Evolutionary conservation across 2,797 vertebrate genomes (phyloP).

Genomic region (Crypturellus tataupa): DNA sequence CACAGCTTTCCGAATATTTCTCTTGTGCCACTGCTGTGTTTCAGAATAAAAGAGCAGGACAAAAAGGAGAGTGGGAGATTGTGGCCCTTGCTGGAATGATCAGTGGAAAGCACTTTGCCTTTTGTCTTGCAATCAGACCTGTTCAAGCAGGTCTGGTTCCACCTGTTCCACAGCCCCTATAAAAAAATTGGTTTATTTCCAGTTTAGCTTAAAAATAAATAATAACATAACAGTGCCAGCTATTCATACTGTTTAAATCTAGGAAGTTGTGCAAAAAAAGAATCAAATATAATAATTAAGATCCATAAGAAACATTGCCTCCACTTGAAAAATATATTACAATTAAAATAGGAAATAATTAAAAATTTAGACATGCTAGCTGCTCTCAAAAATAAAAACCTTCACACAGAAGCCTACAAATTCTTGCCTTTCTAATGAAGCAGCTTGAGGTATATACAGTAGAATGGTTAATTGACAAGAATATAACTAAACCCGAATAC

Average conservation of each 20-base stretch:
- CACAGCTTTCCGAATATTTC: slow-evolving; percentile 40
- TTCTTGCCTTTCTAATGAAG: background rate
- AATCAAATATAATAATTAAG: background rate
- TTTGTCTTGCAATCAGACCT: slow-evolving; percentile 21
- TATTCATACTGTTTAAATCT: background rate
- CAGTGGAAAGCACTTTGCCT: slow-evolving; percentile 45
- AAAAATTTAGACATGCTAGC: background rate
- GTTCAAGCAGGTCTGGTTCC: background rate
- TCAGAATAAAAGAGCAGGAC: slow-evolving; percentile 36
- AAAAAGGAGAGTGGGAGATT: slow-evolving; percentile 22
- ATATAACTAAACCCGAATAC: background rate
- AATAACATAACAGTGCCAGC: background rate
- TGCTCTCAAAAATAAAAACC: background rate
- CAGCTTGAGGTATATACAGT: background rate
- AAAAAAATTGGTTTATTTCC: background rate
- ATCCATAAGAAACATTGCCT: background rate
- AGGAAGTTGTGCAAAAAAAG: background rate
- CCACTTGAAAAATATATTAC: background rate
- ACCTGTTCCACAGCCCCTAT: background rate
- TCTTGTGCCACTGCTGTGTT: background rate
- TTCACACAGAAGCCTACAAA: background rate
- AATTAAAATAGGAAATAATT: background rate
- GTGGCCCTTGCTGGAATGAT: slow-evolving; percentile 50
- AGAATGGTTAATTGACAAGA: background rate
- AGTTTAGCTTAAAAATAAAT: background rate